phyloP scores from a whole-genome alignment of 2,113 vertebrate genomes.

The Leptosomus discolor region DNA sequence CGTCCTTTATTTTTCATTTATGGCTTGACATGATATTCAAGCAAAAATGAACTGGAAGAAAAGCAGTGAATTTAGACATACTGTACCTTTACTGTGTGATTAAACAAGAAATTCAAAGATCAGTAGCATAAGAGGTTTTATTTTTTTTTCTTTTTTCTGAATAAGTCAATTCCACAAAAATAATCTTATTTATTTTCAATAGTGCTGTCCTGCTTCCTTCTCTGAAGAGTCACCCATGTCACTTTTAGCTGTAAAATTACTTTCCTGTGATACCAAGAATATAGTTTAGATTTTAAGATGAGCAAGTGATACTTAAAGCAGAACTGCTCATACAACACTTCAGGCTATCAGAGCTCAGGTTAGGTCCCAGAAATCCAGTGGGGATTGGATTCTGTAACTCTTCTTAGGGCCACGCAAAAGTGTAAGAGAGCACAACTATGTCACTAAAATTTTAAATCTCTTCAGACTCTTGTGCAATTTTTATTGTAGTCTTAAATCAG shows the following conservation, averaged over 20 bases:
- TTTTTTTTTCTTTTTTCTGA: not conserved
- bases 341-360: rapidly evolving
- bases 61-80: not conserved
- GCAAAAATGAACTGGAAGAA: not conserved
- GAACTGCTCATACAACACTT: not conserved
- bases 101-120: not conserved
- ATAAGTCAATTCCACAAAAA: not conserved
- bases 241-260: not conserved
- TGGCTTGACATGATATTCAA: not conserved
- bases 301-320: not conserved
- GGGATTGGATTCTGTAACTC: not conserved
- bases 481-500: slow-evolving; percentile 67
- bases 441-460: not conserved
- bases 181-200: not conserved
- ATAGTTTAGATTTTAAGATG: not conserved
- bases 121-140: not conserved
- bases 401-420: not conserved
- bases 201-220: not conserved
- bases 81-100: not conserved
- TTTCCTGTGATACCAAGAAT: not conserved
- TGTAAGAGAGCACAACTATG: not conserved
- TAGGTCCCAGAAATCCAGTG: not conserved
- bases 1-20: not conserved
- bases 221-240: not conserved
- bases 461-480: not conserved